Evolutionary conservation across 2,888 invertebrate genomes (phyloP).

Genomic region (Bembecia ichneumoniformis): DNA sequence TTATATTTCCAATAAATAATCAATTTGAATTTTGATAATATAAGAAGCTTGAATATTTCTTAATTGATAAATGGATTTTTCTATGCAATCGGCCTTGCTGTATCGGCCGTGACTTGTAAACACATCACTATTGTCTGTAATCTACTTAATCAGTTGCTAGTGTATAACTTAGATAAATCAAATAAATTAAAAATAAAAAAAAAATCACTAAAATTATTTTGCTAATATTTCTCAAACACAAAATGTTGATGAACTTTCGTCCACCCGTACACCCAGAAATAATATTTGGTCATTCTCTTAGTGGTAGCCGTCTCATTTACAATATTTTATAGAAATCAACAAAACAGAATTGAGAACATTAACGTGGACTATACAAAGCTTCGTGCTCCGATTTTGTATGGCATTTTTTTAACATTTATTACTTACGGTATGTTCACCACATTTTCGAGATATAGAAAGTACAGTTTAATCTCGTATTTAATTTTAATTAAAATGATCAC

Average conservation of each 20-base stretch:
- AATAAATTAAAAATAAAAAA: no score
- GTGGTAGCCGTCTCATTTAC: constrained; percentile 71
- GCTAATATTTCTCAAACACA: not conserved
- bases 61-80: no score
- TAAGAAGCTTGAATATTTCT: no score
- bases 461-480: not conserved
- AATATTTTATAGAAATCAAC: constrained; percentile 73
- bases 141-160: no score
- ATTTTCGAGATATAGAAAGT: not conserved
- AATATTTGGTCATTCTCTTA: constrained; percentile 69
- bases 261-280: constrained; percentile 27
- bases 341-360: constrained; percentile 65
- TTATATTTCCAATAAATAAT: no score
- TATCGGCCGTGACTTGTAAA: no score
- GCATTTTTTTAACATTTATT: constrained; percentile 50
- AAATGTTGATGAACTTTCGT: constrained; percentile 25
- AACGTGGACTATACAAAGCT: constrained; percentile 50
- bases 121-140: no score
- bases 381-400: constrained; percentile 47
- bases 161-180: no score
- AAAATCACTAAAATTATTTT: not conserved
- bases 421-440: constrained; percentile 51
- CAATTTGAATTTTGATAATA: no score
- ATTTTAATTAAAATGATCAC: not conserved
- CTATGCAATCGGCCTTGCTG: no score